Evolutionary conservation across 2,113 vertebrate species (phyloP).

Genomic region (Microcebus ravelobensis): DNA sequence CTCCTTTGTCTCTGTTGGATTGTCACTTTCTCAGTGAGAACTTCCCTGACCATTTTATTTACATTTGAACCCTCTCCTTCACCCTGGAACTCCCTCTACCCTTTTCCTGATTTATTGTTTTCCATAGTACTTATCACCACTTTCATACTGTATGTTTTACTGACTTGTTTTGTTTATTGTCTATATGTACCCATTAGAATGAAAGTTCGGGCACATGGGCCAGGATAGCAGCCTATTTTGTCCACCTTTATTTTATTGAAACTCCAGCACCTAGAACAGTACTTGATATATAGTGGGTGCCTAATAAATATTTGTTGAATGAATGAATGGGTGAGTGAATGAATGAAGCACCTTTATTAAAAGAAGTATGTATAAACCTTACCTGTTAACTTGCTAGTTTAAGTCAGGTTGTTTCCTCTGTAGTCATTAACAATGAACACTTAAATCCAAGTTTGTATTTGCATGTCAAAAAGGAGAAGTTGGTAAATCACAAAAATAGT

Average conservation of each 20-base stretch:
- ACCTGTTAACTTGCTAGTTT: neutral
- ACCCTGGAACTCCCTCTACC: neutral
- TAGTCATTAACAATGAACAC: conserved; percentile 6
- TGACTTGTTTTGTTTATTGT: conserved; percentile 5
- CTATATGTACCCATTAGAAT: neutral
- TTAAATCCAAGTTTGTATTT: conserved; percentile 15
- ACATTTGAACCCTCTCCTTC: neutral
- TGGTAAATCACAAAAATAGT: neutral
- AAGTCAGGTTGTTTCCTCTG: neutral
- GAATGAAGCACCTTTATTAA: neutral
- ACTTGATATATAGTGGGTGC: neutral
- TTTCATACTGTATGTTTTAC: neutral
- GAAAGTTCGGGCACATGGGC: neutral
- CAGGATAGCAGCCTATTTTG: neutral
- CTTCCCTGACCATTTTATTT: neutral
- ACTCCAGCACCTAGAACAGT: neutral
- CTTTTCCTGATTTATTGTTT: neutral
- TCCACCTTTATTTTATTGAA: neutral
- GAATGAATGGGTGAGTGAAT: neutral
- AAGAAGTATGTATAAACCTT: neutral
- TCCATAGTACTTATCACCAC: neutral
- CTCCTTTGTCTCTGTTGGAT: neutral
- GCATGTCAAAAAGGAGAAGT: neutral
- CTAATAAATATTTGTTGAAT: conserved; percentile 29
- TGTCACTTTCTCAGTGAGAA: neutral